Percentiles rank a stretch among this genome's conserved stretches.
Conservation (phyloP, 2,113 vertebrate species). For the Upupa epops region DNA sequence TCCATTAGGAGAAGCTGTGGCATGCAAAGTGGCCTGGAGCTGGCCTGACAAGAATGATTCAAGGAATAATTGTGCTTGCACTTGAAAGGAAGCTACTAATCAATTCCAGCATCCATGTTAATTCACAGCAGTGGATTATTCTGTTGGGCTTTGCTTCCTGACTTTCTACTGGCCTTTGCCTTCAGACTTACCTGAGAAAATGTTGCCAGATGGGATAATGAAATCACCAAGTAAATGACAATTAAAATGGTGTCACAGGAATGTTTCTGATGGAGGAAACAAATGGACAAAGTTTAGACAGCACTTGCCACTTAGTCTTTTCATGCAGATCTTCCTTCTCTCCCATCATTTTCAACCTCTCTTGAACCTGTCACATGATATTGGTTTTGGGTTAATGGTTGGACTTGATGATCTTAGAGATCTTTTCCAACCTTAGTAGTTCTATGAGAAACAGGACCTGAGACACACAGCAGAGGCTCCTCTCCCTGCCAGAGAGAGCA, state of each 20-base stretch:
- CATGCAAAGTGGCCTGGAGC: background rate
- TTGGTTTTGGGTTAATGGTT: too few relatives aligned
- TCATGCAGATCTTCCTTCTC: background rate
- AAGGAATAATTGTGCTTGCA: background rate
- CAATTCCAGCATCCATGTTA: background rate
- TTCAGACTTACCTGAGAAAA: background rate
- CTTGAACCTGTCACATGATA: background rate
- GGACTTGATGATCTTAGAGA: too few relatives aligned
- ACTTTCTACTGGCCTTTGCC: background rate
- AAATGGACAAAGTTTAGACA: background rate
- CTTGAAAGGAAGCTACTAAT: background rate
- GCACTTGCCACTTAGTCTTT: accelerated
- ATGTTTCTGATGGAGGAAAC: background rate
- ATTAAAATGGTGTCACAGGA: background rate
- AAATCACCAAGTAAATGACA: background rate
- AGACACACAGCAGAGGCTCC: too few relatives aligned
- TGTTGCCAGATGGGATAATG: background rate
- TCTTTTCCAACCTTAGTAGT: too few relatives aligned
- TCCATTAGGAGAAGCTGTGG: background rate
- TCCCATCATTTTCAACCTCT: background rate
- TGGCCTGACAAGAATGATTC: background rate
- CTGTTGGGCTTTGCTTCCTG: background rate
- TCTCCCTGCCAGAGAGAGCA: too few relatives aligned
- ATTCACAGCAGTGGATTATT: background rate
- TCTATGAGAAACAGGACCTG: too few relatives aligned